Evolutionary conservation across 2,113 vertebrate genomes (phyloP), one percentile per base, ranked within the genome.

Genomic region (Polypterus bichir): DNA sequence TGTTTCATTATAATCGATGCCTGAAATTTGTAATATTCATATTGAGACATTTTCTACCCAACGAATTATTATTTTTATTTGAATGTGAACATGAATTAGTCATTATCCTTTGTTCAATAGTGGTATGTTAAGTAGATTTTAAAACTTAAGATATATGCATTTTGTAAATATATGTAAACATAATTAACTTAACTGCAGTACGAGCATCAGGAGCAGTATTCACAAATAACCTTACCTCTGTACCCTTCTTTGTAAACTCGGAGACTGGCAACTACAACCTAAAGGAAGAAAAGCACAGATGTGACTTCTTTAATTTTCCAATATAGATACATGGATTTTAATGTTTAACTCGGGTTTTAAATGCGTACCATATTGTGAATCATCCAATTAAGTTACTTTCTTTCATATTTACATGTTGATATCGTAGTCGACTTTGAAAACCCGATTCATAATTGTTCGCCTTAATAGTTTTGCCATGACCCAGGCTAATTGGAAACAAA

Each of bases 251-350:
- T 78, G 89, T 75, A 83, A 71, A 77, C 81, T 72, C 78, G 89
- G 85, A 66, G 84, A 80, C 76, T 82, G 83, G 69, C 87, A 90
- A 64, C 86, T 81, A 81, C 81, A 86, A 73, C 88, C 93, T 97
- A 71, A 64, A 68, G 68, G 65, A 74, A 48, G 72, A 79, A 85
- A 76, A 45, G 74, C 61, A 64, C 7, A 46, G 4, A 49, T 69
- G 3, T 51, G n/a, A 61, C 2, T 65, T 3, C 58, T 9, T 55
- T 51, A 11, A 65, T 63, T 11, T 48, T 53, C 47, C 11, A 47
- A 3, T 49, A 11, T 7, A 3, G 6, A 54, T 45, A 3, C 5
- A 9, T 49, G 5, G 27, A 27, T 27, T 27, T 27, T 27, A 27
- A 27, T 27, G 27, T 27, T 27, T 27, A 27, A 27, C 27, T 2